Base-by-base conservation (phyloP, 2,797 vertebrate species). In the Philypnodon macrostomus region DNA sequence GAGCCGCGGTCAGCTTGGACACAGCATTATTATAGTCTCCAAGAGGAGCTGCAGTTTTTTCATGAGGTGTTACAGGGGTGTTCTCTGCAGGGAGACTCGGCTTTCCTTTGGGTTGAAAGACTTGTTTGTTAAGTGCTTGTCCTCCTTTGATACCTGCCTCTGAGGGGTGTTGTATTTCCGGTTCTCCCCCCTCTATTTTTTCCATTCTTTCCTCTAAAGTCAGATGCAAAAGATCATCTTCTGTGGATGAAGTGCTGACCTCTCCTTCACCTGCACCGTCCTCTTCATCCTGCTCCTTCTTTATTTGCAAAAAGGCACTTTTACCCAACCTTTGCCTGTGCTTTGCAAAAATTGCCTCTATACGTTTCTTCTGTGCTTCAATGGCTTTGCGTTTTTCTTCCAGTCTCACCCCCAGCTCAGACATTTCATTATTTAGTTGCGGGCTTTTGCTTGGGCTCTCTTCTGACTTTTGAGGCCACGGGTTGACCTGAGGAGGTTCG, bases 341-440 rank as follows among this genome's bases (percentile, higher is more conserved):
- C 70, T 95, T 95, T 42, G 93, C 91, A 52, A 95, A 97, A 71
- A 97, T 95, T 41, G 92, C 93, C 67, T 97, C 95, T 0, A 97
- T 96, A 29, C 94, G 91, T 49, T 93, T 93, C 79, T 97, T 97
- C 77, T 97, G 95, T 0, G 95, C 94, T 74, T 97, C 94, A 0
- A 97, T 97, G 37, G 95, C 94, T 37, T 86, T 88, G 3, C 95
- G 88, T 36, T 95, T 95, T 70, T 97, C 95, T 70, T 94, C 94
- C 13, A 97, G 87, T 3, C 94, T 88, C 4, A 73, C 90, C 1
- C 92, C 92, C 8, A 97, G 81, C 74, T 96, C 92, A 0, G 85
- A 91, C 93, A 95, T 91, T 62, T 97, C 95, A 0, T 90, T 93
- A 47, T 76, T 94, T 53, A 95, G 88, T 13, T 92, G 85, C 1